Evolutionary conservation across 2,888 invertebrate genomes (phyloP), one percentile per base, ranked within the genome.

Genomic region (Orgyia antiqua): DNA sequence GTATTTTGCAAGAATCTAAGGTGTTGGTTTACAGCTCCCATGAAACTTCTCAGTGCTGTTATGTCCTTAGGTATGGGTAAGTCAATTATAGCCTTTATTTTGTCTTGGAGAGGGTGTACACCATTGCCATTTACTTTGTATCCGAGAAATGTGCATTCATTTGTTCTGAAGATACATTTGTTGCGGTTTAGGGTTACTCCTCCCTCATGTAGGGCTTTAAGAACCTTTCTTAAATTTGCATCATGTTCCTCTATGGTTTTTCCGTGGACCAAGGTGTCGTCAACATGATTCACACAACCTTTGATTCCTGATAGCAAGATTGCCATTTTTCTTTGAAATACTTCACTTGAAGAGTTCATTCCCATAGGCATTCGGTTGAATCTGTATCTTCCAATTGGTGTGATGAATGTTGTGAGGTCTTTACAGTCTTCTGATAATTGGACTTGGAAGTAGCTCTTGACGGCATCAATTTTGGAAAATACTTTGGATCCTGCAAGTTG

Each of bases 281-380:
- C 31, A 19, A 20, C 20, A 27, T 27, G 23, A 26, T 20, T 27
- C 10, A 31, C n/a, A n/a, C n/a, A n/a, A n/a, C n/a, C 32, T 15
- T 13, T 17, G 10, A 32, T 27, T 6, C 27, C 32, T 13, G 13
- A 10, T 23, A 27, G 8, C 10, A 32, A 19, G 10, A 11, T 27
- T 21, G 27, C 27, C 23, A 27, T 27, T 10, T 20, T 25, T 25
- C 20, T 9, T 24, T 31, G 31, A 13, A 31, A 31, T 17, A 31
- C 13, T 25, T 32, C 32, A 21, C 27, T 27, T 3, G 13, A 13
- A 10, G 31, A 31, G 18, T 31, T 31, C 20, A 31, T 25, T 1
- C 26, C 24, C 25, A 31, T 25, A 4, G 31, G 31, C 11, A 31
- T 18, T 18, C 31, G 10, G 19, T 31, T 31, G 11, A 31, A 31